phyloP scores from a whole-genome alignment of 2,888 invertebrate species.

The Oligia fasciuncula region DNA sequence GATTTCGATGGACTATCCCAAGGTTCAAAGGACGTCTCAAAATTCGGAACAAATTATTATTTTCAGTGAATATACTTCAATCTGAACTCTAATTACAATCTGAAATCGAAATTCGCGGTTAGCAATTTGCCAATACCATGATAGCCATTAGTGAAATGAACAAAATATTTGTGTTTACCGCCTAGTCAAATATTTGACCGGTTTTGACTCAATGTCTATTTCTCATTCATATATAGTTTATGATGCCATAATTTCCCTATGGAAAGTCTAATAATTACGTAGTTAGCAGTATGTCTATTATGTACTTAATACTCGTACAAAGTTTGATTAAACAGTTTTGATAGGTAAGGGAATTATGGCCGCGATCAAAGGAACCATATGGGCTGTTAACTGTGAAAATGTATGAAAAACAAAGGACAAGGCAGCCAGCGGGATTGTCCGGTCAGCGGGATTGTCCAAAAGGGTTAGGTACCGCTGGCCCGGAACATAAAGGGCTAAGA shows the following conservation, averaged over 20 bases:
- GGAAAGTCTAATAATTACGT: not conserved
- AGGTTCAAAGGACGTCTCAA: not conserved
- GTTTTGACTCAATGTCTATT: conserved; percentile 14
- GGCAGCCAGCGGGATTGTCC: too few species aligned
- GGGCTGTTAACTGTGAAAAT: not conserved
- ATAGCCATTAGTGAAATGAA: conserved; percentile 5
- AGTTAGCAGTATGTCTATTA: not conserved
- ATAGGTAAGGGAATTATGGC: not conserved
- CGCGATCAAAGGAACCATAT: too few species aligned
- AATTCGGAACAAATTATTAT: not conserved
- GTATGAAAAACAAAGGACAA: too few species aligned
- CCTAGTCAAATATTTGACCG: conserved; percentile 43
- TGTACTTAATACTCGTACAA: not conserved
- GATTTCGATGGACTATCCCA: not conserved
- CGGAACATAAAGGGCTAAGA: too few species aligned
- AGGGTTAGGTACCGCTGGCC: too few species aligned
- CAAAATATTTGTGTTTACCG: conserved; percentile 43
- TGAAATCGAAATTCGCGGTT: not conserved
- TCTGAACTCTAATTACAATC: conserved; percentile 11
- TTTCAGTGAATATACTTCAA: not conserved
- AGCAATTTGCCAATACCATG: not conserved
- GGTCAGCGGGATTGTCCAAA: too few species aligned
- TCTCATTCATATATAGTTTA: conserved; percentile 32
- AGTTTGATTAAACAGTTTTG: not conserved
- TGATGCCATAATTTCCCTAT: conserved; percentile 8